Evolutionary conservation across 2,888 invertebrate species (phyloP).

Genomic region (Dryobota labecula): DNA sequence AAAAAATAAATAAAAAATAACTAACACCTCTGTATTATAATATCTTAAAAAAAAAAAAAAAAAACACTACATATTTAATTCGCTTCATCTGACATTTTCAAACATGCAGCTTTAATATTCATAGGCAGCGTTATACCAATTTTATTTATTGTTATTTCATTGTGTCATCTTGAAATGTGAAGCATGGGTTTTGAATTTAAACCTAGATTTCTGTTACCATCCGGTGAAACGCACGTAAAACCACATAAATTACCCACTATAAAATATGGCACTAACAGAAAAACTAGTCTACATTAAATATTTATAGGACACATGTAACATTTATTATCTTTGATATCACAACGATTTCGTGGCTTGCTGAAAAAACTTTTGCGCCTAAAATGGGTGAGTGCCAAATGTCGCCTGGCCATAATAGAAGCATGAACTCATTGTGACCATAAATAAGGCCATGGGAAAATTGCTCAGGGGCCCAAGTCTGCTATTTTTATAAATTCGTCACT

Average conservation of each 20-base stretch:
- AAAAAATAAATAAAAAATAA: no score
- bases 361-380: conserved; percentile 42
- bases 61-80: not conserved
- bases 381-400: conserved; percentile 28
- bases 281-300: conserved; percentile 17
- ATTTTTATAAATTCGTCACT: no score
- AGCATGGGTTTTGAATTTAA: not conserved
- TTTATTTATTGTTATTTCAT: conserved; percentile 25
- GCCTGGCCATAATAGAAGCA: conserved; percentile 31
- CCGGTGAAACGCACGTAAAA: not conserved
- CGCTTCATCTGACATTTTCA: not conserved
- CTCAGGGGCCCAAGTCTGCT: no score
- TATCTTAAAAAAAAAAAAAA: no score
- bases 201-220: not conserved
- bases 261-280: not conserved
- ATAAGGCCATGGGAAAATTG: conserved; percentile 47
- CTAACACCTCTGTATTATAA: no score
- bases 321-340: conserved; percentile 27
- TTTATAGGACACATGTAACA: conserved; percentile 27
- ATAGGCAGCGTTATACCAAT: conserved; percentile 5
- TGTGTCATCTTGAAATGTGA: conserved; percentile 7
- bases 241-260: not conserved
- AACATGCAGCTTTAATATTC: conserved; percentile 2
- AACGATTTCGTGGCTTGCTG: conserved; percentile 22
- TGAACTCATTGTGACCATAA: conserved; percentile 40